Evolutionary conservation across 2,113 vertebrate species (phyloP).

Genomic region (Glaucidium brasilianum): DNA sequence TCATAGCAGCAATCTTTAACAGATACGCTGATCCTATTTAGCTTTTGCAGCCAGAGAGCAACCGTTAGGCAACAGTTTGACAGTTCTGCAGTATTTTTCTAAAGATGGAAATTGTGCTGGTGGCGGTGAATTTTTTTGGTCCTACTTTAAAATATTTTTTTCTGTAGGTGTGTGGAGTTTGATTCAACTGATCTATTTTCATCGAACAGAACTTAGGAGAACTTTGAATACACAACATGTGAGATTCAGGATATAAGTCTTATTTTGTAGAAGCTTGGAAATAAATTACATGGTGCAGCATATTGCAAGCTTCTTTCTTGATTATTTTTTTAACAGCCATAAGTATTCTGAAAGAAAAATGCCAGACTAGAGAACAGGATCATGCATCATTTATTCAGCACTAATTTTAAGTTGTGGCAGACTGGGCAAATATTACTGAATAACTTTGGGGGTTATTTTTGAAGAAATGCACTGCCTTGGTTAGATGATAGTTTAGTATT

Average conservation of each 20-base stretch:
- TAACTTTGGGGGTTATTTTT: background rate
- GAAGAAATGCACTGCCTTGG: background rate
- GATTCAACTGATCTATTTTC: background rate
- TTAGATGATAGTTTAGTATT: background rate
- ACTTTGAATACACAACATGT: background rate
- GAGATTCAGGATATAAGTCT: background rate
- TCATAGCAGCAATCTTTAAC: conserved; percentile 60
- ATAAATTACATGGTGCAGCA: background rate
- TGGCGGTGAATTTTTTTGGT: background rate
- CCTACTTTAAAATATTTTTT: conserved; percentile 42
- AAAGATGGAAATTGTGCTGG: conserved; percentile 55
- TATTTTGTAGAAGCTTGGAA: conserved; percentile 27
- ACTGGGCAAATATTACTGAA: background rate
- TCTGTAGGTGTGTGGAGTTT: conserved; percentile 44
- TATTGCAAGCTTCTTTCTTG: background rate
- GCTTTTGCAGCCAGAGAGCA: conserved; percentile 29
- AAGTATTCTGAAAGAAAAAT: conserved; percentile 28
- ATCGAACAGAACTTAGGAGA: background rate
- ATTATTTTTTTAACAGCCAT: background rate
- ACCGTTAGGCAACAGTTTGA: conserved; percentile 49
- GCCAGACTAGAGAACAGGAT: background rate
- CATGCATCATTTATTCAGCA: background rate
- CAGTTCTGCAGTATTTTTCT: conserved; percentile 54
- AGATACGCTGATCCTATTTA: conserved; percentile 58
- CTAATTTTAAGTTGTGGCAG: conserved; percentile 21